phyloP scores from a whole-genome alignment of 2,113 vertebrate genomes.

The Suncus etruscus region DNA sequence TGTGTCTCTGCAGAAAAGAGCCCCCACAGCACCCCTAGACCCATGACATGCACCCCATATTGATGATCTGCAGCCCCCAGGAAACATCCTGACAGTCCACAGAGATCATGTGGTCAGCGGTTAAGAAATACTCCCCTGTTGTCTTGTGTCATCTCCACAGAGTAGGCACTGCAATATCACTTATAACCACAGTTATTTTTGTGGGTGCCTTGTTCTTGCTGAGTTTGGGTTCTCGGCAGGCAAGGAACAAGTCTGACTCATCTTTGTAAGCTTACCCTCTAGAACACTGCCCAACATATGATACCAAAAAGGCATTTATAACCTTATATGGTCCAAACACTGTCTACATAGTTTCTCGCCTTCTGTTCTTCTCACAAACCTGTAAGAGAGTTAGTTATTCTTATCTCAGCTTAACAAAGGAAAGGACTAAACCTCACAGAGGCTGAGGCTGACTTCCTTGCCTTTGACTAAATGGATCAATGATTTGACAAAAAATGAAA shows the following conservation, averaged over 20 bases:
- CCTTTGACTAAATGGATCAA: background rate
- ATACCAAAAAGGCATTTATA: background rate
- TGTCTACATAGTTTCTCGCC: background rate
- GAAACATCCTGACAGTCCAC: too few species aligned
- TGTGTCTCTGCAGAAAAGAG: too few species aligned
- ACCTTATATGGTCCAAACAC: background rate
- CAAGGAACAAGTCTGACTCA: background rate
- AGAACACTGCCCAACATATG: background rate
- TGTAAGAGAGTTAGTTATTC: background rate
- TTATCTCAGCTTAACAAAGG: background rate
- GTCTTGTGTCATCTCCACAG: too few species aligned
- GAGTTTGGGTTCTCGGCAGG: background rate
- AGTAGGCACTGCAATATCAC: too few species aligned
- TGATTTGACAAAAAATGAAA: background rate
- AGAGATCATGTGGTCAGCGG: too few species aligned
- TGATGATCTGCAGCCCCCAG: too few species aligned
- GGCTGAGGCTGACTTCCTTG: background rate
- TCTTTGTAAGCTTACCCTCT: background rate
- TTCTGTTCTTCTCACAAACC: background rate
- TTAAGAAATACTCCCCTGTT: too few species aligned
- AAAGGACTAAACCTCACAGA: background rate
- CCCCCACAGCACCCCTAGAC: too few species aligned
- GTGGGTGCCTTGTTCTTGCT: background rate
- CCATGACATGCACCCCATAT: too few species aligned
- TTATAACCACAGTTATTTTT: background rate